Conservation (phyloP, 2,797 vertebrate genomes). For the Poeciliopsis paucimaculata region DNA sequence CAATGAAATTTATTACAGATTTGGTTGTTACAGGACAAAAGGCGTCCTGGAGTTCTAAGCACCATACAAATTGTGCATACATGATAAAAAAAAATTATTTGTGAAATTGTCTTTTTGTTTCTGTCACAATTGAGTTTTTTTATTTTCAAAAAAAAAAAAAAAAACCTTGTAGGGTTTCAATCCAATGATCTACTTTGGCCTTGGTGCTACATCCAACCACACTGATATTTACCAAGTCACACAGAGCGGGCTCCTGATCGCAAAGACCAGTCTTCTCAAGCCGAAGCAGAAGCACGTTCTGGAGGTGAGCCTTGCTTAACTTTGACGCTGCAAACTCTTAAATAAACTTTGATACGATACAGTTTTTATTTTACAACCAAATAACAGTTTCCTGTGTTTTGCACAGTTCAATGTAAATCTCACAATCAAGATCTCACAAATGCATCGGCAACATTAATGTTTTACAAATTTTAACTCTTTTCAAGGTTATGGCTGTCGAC, state of each 20-base stretch:
- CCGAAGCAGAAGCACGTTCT: constrained; percentile 75
- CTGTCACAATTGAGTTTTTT: not conserved
- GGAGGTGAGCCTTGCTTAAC: constrained; percentile 68
- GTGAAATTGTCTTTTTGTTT: constrained; percentile 8
- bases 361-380: not conserved
- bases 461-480: constrained; percentile 16
- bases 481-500: constrained; percentile 82
- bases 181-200: constrained; percentile 77
- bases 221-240: constrained; percentile 80
- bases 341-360: not conserved
- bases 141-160: not conserved
- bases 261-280: constrained; percentile 67
- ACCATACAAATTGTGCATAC: not conserved
- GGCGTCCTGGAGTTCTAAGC: not conserved
- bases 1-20: not conserved
- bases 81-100: not conserved
- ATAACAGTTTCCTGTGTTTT: not conserved
- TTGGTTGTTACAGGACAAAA: not conserved
- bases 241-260: constrained; percentile 79
- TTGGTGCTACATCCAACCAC: constrained; percentile 72
- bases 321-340: not conserved
- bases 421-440: not conserved
- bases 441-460: not conserved
- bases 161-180: constrained; percentile 78
- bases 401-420: not conserved